A percentile compares a stretch with the other conserved stretches of the same genome.
These are phyloP conservation scores for Cryptops parisi DNA, from an alignment of 2,888 invertebrate genomes.

Conservation along the genomic window DNA sequence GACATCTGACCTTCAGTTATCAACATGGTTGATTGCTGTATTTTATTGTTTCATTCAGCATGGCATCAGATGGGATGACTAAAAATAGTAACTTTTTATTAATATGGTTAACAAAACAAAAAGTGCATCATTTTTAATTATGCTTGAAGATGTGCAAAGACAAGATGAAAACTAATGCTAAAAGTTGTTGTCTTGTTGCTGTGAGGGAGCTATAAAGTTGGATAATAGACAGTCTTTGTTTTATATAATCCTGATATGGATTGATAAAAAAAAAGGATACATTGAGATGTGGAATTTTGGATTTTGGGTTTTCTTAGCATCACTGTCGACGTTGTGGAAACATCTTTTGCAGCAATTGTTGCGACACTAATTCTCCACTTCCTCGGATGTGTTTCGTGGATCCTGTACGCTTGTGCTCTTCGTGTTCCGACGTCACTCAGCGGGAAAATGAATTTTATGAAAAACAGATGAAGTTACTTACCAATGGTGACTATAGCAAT, in stretches of 20 bases:
- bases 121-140: too few species aligned
- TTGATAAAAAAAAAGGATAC: conserved; percentile 31
- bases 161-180: too few species aligned
- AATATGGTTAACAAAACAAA: too few species aligned
- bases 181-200: too few species aligned
- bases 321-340: conserved; percentile 39
- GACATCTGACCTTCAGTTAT: too few species aligned
- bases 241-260: background rate
- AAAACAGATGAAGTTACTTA: conserved; percentile 33
- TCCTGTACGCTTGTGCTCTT: conserved; percentile 36
- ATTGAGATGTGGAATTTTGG: conserved; percentile 15
- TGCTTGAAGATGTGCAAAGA: too few species aligned
- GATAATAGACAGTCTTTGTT: background rate
- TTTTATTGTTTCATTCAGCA: too few species aligned
- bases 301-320: conserved; percentile 28
- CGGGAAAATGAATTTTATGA: conserved; percentile 38
- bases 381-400: conserved; percentile 40
- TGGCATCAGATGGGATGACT: too few species aligned
- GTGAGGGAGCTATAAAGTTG: too few species aligned
- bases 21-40: too few species aligned
- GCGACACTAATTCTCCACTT: conserved; percentile 30
- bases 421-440: conserved; percentile 31
- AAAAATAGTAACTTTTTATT: too few species aligned
- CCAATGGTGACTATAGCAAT: conserved; percentile 26
- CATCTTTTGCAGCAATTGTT: conserved; percentile 36